Percentiles rank a stretch among this genome's conserved stretches.
Evolutionary conservation across 2,888 invertebrate genomes (phyloP).

Genomic region (Acanthoscelides obtectus): DNA sequence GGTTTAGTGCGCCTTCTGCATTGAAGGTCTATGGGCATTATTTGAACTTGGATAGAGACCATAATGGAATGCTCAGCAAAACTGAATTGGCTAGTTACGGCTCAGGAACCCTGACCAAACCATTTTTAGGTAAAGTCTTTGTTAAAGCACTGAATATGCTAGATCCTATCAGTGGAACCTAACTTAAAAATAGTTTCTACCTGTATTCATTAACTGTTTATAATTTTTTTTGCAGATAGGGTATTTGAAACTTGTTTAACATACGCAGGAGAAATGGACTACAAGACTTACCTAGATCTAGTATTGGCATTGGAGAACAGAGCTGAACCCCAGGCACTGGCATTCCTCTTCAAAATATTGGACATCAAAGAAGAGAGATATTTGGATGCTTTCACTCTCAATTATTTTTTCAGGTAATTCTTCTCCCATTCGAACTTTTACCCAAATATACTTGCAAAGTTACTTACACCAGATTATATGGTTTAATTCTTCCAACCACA

Average conservation of each 20-base stretch:
- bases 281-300: slow-evolving; percentile 93
- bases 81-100: slow-evolving; percentile 85
- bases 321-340: slow-evolving; percentile 84
- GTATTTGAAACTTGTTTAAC: slow-evolving; percentile 95
- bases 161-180: too few relatives aligned
- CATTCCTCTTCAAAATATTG: slow-evolving; percentile 85
- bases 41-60: slow-evolving; percentile 87
- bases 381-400: slow-evolving; percentile 83
- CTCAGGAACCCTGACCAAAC: slow-evolving; percentile 84
- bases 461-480: too few relatives aligned
- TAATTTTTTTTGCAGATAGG: slow-evolving; percentile 53
- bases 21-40: slow-evolving; percentile 91
- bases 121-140: slow-evolving; percentile 58
- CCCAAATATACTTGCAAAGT: too few relatives aligned
- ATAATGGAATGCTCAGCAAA: slow-evolving; percentile 93
- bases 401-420: slow-evolving; percentile 70
- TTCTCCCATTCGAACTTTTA: too few relatives aligned
- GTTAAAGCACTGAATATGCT: too few relatives aligned
- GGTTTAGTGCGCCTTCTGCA: slow-evolving; percentile 88
- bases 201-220: too few relatives aligned
- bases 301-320: slow-evolving; percentile 90
- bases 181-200: too few relatives aligned
- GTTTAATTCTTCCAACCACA: too few relatives aligned
- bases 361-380: slow-evolving; percentile 87
- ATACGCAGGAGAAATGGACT: slow-evolving; percentile 94